These are phyloP conservation scores for Clitarchus hookeri DNA, from an alignment of 2,888 invertebrate genomes.

Conservation along the genomic window DNA sequence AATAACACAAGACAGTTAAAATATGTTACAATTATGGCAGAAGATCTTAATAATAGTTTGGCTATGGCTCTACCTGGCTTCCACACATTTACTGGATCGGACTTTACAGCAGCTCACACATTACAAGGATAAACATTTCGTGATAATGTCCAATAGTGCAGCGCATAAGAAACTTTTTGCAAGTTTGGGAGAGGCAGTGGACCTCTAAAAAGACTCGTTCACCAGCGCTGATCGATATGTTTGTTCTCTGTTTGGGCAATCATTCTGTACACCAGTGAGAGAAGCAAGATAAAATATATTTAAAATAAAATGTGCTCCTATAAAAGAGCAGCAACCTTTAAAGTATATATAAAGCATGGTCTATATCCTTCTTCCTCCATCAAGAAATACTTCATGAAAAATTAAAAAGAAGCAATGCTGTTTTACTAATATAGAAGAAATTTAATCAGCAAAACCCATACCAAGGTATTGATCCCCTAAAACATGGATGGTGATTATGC, in stretches of 20 bases:
- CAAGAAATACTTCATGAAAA: neutral
- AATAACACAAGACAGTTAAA: neutral
- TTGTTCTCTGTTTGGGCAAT: neutral
- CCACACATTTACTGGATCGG: conserved; percentile 16
- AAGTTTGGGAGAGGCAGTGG: conserved; percentile 4
- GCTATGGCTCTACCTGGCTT: conserved; percentile 21
- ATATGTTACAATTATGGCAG: neutral
- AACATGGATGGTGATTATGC: neutral
- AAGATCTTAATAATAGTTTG: conserved; percentile 9
- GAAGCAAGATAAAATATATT: neutral
- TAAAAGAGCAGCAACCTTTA: neutral
- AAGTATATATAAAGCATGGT: neutral
- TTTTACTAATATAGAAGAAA: neutral
- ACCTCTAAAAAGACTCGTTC: neutral
- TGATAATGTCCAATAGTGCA: neutral
- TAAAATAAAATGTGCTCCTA: conserved; percentile 16
- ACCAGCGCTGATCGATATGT: neutral
- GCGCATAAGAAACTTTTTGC: neutral
- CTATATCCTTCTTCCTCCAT: conserved; percentile 12
- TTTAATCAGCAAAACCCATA: conserved; percentile 1
- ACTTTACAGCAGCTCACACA: neutral
- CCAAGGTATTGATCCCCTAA: neutral
- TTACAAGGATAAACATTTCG: neutral
- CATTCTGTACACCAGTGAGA: neutral
- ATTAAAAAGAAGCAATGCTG: neutral